phyloP scores from a whole-genome alignment of 2,113 vertebrate species.

The Ceyx margarethae region DNA sequence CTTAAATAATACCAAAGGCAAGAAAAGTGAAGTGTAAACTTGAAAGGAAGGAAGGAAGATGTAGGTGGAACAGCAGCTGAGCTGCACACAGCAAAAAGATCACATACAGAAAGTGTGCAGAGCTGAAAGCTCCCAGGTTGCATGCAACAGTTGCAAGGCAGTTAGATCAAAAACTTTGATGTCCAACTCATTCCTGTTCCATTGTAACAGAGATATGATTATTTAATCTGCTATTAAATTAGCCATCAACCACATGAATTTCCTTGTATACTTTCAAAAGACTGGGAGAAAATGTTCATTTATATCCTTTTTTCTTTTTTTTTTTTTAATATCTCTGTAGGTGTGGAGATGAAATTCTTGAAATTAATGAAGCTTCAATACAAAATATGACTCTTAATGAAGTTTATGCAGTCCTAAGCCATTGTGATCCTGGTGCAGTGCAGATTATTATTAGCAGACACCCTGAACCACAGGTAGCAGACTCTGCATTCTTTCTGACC shows the following conservation, averaged over 20 bases:
- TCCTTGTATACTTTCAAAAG: neutral
- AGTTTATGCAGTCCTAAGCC: constrained; percentile 86
- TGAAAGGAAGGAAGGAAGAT: constrained; percentile 20
- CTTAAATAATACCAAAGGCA: neutral
- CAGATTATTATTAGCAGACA: constrained; percentile 91
- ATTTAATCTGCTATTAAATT: neutral
- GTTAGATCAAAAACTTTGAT: neutral
- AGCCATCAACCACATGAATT: neutral
- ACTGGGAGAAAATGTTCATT: neutral
- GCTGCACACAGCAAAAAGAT: neutral
- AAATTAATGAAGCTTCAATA: constrained; percentile 85
- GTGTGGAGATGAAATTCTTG: constrained; percentile 92
- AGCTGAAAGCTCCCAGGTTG: neutral
- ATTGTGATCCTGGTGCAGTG: constrained; percentile 83
- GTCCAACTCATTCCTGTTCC: neutral
- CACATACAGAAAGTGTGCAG: neutral
- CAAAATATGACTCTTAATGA: constrained; percentile 89
- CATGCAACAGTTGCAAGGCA: neutral
- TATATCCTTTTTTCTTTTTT: neutral
- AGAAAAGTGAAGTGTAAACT: neutral
- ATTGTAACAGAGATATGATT: neutral
- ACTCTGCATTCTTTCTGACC: neutral
- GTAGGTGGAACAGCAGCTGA: neutral
- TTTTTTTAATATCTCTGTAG: constrained; percentile 55
- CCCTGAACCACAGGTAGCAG: constrained; percentile 87